These are phyloP conservation scores for Sciurus carolinensis DNA, from an alignment of 2,797 vertebrate species.

Conservation along the genomic window DNA sequence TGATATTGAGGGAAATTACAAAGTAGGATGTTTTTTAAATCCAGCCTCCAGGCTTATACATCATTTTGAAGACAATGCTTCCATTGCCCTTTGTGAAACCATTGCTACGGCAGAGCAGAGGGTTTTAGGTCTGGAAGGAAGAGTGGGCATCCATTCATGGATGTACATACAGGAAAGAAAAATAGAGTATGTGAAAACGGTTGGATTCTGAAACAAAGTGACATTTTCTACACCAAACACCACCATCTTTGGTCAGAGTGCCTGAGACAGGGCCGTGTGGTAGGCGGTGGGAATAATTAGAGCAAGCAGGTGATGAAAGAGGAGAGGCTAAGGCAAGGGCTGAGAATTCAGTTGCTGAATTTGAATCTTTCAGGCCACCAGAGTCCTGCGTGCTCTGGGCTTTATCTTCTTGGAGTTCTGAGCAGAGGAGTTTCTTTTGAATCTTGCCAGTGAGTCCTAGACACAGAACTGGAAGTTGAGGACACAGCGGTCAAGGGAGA, in stretches of 20 bases:
- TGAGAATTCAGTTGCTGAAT: background rate
- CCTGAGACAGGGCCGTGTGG: background rate
- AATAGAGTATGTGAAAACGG: background rate
- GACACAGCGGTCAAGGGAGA: background rate
- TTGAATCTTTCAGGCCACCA: background rate
- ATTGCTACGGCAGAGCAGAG: background rate
- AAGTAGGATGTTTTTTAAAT: background rate
- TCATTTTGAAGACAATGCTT: background rate
- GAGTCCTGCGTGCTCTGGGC: background rate
- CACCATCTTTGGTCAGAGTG: background rate
- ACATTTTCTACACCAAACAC: background rate
- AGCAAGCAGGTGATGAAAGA: background rate
- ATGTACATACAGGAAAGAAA: background rate
- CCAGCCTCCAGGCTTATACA: background rate
- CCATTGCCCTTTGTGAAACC: background rate
- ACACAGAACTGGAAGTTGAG: background rate
- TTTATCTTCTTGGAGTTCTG: background rate
- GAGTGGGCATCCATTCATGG: background rate
- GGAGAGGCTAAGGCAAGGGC: fast-evolving
- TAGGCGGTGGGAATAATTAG: background rate
- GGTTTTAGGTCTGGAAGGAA: background rate
- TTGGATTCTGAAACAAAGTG: background rate
- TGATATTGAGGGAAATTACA: background rate
- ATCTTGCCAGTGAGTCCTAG: background rate
- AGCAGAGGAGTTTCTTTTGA: background rate